These are phyloP conservation scores for Equus przewalskii DNA, from an alignment of 2,113 vertebrate genomes.

Conservation along the genomic window DNA sequence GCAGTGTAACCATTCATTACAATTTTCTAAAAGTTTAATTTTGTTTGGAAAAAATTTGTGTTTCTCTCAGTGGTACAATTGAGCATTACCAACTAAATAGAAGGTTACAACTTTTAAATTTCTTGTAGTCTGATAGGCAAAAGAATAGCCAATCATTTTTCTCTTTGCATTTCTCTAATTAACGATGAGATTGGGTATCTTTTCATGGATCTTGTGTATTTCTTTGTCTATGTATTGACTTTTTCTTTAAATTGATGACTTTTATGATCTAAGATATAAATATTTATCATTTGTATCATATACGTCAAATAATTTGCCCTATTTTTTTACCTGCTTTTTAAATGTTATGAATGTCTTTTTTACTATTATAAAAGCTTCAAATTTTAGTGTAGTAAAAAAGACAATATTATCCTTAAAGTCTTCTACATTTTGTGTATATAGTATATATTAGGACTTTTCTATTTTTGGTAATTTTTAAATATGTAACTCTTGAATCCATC, in stretches of 20 bases:
- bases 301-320: background rate
- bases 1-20: background rate
- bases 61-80: background rate
- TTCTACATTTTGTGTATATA: background rate
- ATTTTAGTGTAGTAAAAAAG: background rate
- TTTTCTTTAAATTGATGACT: slow-evolving; percentile 16
- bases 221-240: background rate
- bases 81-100: background rate
- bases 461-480: background rate
- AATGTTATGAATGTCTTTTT: background rate
- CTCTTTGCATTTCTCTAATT: background rate
- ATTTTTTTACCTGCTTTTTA: background rate
- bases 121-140: background rate
- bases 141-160: background rate
- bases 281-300: background rate
- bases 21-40: background rate
- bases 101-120: background rate
- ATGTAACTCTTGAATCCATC: background rate
- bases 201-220: background rate
- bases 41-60: background rate
- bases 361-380: background rate
- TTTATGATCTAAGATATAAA: background rate
- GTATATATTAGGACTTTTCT: background rate
- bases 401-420: background rate
- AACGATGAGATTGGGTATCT: background rate